Base-by-base conservation (phyloP, 2,888 invertebrate genomes). In the Melieria crassipennis region DNA sequence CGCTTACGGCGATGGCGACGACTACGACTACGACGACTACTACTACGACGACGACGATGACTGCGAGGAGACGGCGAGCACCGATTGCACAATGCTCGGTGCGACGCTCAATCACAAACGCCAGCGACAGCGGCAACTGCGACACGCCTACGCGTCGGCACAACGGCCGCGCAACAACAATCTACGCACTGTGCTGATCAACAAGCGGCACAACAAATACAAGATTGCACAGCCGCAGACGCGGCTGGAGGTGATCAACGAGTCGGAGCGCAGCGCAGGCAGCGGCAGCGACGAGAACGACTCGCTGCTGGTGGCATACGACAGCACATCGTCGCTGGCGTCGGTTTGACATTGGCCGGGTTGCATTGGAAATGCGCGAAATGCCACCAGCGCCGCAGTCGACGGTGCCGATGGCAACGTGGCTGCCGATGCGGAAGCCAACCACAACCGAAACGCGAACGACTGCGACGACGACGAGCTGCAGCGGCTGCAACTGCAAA, bases 261-360 rank as follows among this genome's bases (percentile, higher is more conserved):
- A 86, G 73, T 80, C 83, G 52, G 86, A 86, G 69, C 83, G 85
- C 4, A 86, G 85, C 73, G 85, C 82, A 45, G 87, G 85, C 71
- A 86, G 87, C 73, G 87, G 87, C 70, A 87, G 87, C 72, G 87
- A 87, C 62, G 87, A 87, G 75, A 84, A 87, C 73, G 87, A 87
- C 73, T 87, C 87, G 0, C 78, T 87, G 75, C 75, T 87, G 73
- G 87, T 87, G 71, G 86, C 86, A 50, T 87, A 86, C 76, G 86
- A 87, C 73, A 86, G 85, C 78, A 83, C 84, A 77, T 84, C 86
- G 43, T 83, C 83, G 73, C 78, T 86, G 79, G 83, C 83, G 82
- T 86, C 87, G 76, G 86, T 87, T 84, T 87, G 87, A 87, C 87
- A 86, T 82, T 83, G 84, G 84, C 82, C 80, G 50, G 80, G 82